Percentiles rank a stretch among this genome's conserved stretches.
Evolutionary conservation across 2,888 invertebrate species (phyloP).

Genomic region (Agrotis puta): DNA sequence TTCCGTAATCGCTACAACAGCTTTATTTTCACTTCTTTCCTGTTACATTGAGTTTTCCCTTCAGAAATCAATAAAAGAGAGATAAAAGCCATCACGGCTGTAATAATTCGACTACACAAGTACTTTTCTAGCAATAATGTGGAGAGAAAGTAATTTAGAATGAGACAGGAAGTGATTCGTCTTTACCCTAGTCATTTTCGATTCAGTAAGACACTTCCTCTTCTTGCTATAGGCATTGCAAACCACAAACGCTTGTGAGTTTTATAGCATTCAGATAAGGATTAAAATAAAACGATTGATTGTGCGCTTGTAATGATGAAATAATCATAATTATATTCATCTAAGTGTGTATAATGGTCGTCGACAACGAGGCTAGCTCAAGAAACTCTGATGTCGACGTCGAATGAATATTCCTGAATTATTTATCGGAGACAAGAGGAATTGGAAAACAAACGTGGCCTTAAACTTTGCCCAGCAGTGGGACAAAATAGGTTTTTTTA

Average conservation of each 20-base stretch:
- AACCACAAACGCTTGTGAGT: background rate
- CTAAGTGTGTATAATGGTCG: too few species aligned
- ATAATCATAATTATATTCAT: too few species aligned
- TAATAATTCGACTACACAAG: constrained; percentile 5
- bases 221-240: background rate
- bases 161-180: constrained; percentile 31
- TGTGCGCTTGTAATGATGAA: too few species aligned
- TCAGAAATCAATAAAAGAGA: constrained; percentile 23
- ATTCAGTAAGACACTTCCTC: background rate
- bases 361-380: too few species aligned
- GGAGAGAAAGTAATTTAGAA: constrained; percentile 38
- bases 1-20: constrained; percentile 23
- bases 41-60: background rate
- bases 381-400: too few species aligned
- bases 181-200: constrained; percentile 2
- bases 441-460: too few species aligned
- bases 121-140: constrained; percentile 10
- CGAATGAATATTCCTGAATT: too few species aligned
- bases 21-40: constrained; percentile 45
- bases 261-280: background rate
- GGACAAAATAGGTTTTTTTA: too few species aligned
- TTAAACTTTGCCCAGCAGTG: too few species aligned
- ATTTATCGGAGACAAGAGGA: too few species aligned
- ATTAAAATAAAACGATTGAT: too few species aligned
- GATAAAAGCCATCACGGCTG: background rate